Conservation (phyloP, 2,113 vertebrate genomes). For the Myrmophylax atrothorax region DNA sequence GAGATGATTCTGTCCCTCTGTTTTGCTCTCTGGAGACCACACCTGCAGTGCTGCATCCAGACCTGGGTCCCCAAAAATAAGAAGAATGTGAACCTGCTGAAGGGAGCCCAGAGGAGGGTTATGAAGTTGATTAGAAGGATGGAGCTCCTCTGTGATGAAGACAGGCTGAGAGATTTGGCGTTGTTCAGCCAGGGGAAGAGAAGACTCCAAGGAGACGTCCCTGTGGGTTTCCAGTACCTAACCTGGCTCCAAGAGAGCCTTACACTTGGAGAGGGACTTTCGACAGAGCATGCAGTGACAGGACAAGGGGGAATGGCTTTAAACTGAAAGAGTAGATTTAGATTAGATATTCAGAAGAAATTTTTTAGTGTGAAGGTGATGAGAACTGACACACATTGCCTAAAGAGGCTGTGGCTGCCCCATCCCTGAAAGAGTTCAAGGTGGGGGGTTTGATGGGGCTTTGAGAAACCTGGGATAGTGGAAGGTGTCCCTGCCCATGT, state of each 20-base stretch:
- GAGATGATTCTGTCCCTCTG: neutral
- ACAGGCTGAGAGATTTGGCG: neutral
- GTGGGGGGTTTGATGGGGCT: neutral
- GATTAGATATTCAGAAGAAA: neutral
- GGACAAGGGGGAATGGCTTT: neutral
- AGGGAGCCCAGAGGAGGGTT: neutral
- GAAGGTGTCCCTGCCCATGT: neutral
- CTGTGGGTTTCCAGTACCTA: too few species aligned
- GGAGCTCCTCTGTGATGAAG: neutral
- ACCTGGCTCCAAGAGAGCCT: accelerated
- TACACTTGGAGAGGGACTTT: neutral
- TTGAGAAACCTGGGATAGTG: neutral
- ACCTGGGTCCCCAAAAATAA: neutral
- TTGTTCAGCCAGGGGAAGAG: neutral
- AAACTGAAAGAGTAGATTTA: neutral
- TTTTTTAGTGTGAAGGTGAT: neutral
- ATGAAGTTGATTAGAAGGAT: neutral
- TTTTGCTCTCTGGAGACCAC: neutral
- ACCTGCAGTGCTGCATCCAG: neutral
- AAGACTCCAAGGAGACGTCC: neutral
- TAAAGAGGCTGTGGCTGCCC: neutral
- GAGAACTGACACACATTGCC: neutral
- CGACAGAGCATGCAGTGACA: neutral
- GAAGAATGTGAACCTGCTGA: neutral
- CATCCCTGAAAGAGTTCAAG: neutral